Conservation (phyloP, 2,113 vertebrate genomes). For the Sander lucioperca region DNA sequence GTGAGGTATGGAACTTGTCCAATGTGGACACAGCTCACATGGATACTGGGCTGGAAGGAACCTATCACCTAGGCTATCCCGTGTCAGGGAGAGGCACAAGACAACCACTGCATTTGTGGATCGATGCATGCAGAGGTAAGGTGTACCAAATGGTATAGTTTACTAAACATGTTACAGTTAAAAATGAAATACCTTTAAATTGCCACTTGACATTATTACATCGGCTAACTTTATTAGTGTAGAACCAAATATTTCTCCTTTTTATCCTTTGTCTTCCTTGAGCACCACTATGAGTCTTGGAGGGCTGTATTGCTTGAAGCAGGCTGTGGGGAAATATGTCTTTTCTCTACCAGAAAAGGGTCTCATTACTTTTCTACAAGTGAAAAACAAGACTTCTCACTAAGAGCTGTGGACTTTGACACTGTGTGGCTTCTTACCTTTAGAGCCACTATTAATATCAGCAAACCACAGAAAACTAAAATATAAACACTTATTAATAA, state of each 20-base stretch:
- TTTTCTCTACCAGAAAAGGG: background rate
- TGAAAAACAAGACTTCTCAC: constrained; percentile 17
- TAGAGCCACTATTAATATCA: background rate
- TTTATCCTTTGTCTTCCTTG: constrained; percentile 1
- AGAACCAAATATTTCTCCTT: background rate
- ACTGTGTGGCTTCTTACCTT: background rate
- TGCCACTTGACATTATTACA: background rate
- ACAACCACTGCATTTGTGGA: background rate
- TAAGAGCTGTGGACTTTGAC: background rate
- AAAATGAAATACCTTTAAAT: background rate
- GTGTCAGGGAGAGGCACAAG: background rate
- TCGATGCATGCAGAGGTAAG: background rate
- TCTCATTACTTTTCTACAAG: constrained; percentile 32
- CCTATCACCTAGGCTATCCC: too few relatives aligned
- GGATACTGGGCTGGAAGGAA: background rate
- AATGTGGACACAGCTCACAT: background rate
- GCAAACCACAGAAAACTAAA: background rate
- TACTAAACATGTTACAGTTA: background rate
- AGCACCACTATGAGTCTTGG: background rate
- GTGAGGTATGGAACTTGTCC: background rate
- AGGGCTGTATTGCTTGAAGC: constrained; percentile 19
- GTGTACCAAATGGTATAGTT: background rate
- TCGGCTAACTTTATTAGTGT: background rate
- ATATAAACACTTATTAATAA: background rate
- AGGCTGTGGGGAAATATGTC: constrained; percentile 10